These are phyloP conservation scores for Maccullochella peelii DNA, from an alignment of 2,113 vertebrate species.

Conservation along the genomic window DNA sequence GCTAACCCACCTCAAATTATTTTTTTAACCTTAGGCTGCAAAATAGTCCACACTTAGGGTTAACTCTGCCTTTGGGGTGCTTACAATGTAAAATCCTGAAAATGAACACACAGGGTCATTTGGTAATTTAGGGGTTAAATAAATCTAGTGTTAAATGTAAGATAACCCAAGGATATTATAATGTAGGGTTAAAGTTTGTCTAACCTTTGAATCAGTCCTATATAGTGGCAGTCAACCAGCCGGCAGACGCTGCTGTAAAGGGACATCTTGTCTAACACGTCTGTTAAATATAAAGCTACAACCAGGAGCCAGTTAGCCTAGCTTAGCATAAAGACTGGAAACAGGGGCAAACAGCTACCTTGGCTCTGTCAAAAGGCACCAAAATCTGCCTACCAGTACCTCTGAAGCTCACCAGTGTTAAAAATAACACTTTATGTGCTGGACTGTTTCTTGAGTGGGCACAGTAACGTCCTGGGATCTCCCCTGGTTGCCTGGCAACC, in stretches of 20 bases:
- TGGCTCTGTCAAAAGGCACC: too few relatives aligned
- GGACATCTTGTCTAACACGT: too few relatives aligned
- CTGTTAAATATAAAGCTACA: not conserved
- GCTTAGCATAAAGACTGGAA: not conserved
- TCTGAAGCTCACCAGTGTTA: not conserved
- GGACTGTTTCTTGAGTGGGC: too few relatives aligned
- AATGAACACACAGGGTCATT: not conserved
- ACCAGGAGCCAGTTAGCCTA: too few relatives aligned
- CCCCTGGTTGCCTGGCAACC: too few relatives aligned
- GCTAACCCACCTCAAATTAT: not conserved
- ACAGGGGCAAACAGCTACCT: too few relatives aligned
- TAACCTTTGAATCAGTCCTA: not conserved
- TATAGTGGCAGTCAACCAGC: not conserved
- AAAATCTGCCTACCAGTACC: not conserved
- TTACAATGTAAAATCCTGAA: not conserved
- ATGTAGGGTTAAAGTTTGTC: not conserved
- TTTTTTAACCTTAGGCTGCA: not conserved
- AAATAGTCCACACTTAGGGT: not conserved
- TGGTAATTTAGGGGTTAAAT: not conserved
- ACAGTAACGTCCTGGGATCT: not conserved
- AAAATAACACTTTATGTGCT: too few relatives aligned
- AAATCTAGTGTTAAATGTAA: not conserved
- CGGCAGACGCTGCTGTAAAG: not conserved
- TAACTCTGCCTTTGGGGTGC: not conserved
- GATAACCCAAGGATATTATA: not conserved